Evolutionary conservation across 1,140 invertebrate genomes (phyloP).

Genomic region (Ceratitis capitata): DNA sequence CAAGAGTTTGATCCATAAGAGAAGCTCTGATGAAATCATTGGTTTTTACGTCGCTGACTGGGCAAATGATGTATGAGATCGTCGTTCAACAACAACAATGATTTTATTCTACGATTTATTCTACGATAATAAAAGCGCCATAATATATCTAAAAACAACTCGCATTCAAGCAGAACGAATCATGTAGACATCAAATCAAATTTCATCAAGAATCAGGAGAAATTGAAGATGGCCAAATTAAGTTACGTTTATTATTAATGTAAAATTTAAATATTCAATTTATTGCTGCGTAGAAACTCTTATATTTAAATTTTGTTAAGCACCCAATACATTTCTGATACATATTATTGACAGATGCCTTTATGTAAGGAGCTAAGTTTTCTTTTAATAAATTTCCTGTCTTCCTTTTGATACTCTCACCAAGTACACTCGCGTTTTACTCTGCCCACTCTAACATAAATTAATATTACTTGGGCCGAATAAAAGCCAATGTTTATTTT

Average conservation of each 20-base stretch:
- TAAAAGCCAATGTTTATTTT: too few species aligned
- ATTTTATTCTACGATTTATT: conserved; percentile 45
- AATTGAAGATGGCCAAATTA: neutral
- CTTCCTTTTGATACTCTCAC: too few species aligned
- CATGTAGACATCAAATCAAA: neutral
- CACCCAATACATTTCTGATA: too few species aligned
- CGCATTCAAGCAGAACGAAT: neutral
- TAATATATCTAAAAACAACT: conserved; percentile 44
- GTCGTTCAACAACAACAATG: conserved; percentile 55
- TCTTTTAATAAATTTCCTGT: too few species aligned
- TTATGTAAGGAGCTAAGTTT: too few species aligned
- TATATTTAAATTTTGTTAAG: too few species aligned
- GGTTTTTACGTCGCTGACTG: conserved; percentile 48
- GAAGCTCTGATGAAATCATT: conserved; percentile 1
- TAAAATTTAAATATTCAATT: neutral
- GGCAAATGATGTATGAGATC: conserved; percentile 44
- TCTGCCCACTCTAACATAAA: too few species aligned
- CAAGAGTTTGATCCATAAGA: conserved; percentile 9
- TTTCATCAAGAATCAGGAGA: neutral
- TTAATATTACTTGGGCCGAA: too few species aligned
- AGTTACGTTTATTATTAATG: neutral
- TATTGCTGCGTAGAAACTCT: too few species aligned
- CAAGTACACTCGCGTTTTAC: too few species aligned
- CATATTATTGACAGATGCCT: too few species aligned
- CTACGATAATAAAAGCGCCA: conserved; percentile 50